Evolutionary conservation across 2,113 vertebrate species (phyloP), one percentile per base, ranked within the genome.

Genomic region (Procavia capensis): DNA sequence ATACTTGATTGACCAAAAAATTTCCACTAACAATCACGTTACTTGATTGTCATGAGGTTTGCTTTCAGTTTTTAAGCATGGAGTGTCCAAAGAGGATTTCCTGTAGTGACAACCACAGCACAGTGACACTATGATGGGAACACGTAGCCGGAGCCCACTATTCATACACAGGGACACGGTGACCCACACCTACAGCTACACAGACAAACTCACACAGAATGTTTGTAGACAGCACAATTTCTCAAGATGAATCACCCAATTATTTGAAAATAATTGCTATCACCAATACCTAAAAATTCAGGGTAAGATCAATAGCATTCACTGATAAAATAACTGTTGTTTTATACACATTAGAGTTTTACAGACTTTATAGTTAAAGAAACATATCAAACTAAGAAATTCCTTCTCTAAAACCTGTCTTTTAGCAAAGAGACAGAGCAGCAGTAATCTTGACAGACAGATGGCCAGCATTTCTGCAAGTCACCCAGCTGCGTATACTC

Each of bases 341-440:
- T 93, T 81, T 93, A 72, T 95, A n/a, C n/a, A n/a, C n/a, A n/a
- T n/a, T n/a, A n/a, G n/a, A n/a, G n/a, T n/a, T n/a, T n/a, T n/a
- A n/a, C n/a, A n/a, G n/a, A n/a, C n/a, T n/a, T n/a, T n/a, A n/a
- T n/a, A n/a, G n/a, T 87, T 93, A 85, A 92, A 64, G 82, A 93
- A 96, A 95, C 45, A 88, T 41, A 36, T 76, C 92, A 95, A 95
- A 90, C 34, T 78, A 90, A 91, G 45, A 29, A 93, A 93, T 83
- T 74, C 66, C 29, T 80, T 76, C 39, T 80, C 93, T 72, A 59
- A 88, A 92, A 88, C 81, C 68, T 94, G 82, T 93, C 78, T 91
- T 91, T 94, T 70, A 95, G 83, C 94, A 97, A 96, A 95, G 78
- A 95, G 88, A 95, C 93, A 88, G 87, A 90, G 57, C 85, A 95